A percentile compares a stretch with the other conserved stretches of the same genome.
phyloP scores from a whole-genome alignment of 2,888 invertebrate species.

The Drosophila leonis region DNA sequence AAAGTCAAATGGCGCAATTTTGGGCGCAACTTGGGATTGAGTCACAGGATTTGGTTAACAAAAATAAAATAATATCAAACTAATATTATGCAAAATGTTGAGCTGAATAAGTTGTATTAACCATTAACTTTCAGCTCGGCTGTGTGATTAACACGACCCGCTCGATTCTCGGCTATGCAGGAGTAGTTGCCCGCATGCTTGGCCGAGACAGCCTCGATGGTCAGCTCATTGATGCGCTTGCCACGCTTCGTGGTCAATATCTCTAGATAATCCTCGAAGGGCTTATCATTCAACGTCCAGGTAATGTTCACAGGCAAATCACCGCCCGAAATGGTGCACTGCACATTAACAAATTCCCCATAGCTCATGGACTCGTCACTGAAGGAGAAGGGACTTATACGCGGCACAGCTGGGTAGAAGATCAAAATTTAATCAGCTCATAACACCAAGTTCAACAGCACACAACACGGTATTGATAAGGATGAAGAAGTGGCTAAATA shows the following conservation, averaged over 20 bases:
- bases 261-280: constrained; percentile 84
- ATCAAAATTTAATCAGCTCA: constrained; percentile 4
- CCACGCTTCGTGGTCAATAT: constrained; percentile 84
- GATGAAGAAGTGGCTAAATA: background rate
- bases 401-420: constrained; percentile 88
- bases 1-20: constrained; percentile 90
- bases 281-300: constrained; percentile 87
- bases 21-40: constrained; percentile 88
- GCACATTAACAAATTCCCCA: constrained; percentile 87
- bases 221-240: constrained; percentile 87
- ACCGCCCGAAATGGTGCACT: constrained; percentile 86
- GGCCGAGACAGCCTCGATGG: constrained; percentile 89
- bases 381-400: constrained; percentile 91
- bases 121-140: constrained; percentile 91
- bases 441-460: constrained; percentile 41
- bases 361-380: constrained; percentile 90
- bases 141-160: constrained; percentile 89
- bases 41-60: background rate
- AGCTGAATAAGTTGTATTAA: constrained; percentile 75
- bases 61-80: constrained; percentile 27
- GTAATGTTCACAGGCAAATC: constrained; percentile 88
- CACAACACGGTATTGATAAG: constrained; percentile 22
- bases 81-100: constrained; percentile 17
- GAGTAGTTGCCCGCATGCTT: constrained; percentile 92
- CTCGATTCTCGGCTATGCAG: constrained; percentile 91